Conservation (phyloP, 2,888 invertebrate genomes). For the Auanema freiburgensis region DNA sequence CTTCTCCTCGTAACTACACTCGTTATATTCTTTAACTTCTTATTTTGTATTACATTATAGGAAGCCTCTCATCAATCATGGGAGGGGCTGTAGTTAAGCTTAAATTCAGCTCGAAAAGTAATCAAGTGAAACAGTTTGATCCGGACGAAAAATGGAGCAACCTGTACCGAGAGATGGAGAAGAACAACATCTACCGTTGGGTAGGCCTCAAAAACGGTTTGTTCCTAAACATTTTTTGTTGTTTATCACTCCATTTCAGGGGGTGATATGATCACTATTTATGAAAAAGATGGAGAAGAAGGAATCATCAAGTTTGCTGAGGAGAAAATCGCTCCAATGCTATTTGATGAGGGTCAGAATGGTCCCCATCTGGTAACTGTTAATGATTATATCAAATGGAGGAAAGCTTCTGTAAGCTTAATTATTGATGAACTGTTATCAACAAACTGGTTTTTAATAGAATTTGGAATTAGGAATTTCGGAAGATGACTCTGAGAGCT, state of each 20-base stretch:
- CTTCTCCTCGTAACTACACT: no score
- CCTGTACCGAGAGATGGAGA: slow-evolving; percentile 63
- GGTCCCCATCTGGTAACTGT: slow-evolving; percentile 78
- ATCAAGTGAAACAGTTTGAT: slow-evolving; percentile 36
- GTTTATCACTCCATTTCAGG: slow-evolving; percentile 64
- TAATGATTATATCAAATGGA: slow-evolving; percentile 83
- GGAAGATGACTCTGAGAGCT: slow-evolving; percentile 77
- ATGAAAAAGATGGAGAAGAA: slow-evolving; percentile 71
- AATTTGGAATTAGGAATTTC: slow-evolving; percentile 71
- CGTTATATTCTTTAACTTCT: no score
- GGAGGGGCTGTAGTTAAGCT: no score
- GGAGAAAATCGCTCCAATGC: slow-evolving; percentile 57
- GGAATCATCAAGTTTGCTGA: slow-evolving; percentile 67
- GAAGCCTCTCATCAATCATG: no score
- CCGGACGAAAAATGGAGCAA: slow-evolving; percentile 64
- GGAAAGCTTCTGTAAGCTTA: slow-evolving; percentile 66
- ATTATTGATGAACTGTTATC: neutral
- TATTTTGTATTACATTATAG: no score
- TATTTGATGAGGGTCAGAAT: slow-evolving; percentile 74
- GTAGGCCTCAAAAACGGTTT: slow-evolving; percentile 56
- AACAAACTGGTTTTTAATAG: slow-evolving; percentile 21
- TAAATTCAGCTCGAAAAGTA: no score
- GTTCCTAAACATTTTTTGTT: slow-evolving; percentile 1
- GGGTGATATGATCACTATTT: slow-evolving; percentile 83
- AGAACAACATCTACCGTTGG: slow-evolving; percentile 64